Base-by-base conservation (phyloP, 2,888 invertebrate species). In the Calameuta idolon region DNA sequence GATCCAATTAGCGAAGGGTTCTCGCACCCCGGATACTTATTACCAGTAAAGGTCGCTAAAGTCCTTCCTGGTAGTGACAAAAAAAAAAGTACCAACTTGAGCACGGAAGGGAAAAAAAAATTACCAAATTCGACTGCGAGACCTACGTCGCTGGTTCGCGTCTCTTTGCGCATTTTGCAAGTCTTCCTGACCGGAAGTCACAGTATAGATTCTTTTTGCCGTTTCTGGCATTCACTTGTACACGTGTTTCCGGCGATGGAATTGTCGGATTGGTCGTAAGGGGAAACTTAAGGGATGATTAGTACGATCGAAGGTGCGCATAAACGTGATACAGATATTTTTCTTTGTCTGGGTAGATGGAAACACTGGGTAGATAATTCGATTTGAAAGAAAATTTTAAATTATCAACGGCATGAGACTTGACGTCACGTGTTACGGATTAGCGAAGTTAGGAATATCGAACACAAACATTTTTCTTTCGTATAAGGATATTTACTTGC, bases 1-100 rank as follows among this genome's bases (percentile, higher is more conserved):
- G 30, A 69, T 75, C 75, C 69, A 75, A 75, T 75, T 75, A 75
- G 75, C 75, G 75, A 75, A 69, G 12, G 35, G 55, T 55, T 23
- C 55, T 55, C 55, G 55, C 55, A 55, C 55, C 55, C 55, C 55
- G 55, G 55, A 55, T 55, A 55, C 55, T 55, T 55, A 55, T 55
- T 55, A 23, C 55, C 55, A 55, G 55, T 55, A 1, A 55, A 55
- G 23, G 23, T 23, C 55, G 9, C 23, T 55, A 23, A 23, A 23
- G 55, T 55, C 55, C 23, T 55, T 23, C 23, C 23, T 55, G 55
- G 23, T 15, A 55, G 55, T 23, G 23, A 55, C 55, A 55, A 55
- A 55, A 55, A 55, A 5, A 55, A 55, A 55, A 55, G 55, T 55
- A 9, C 55, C 55, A 5, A 9, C 55, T 55, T 55, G 55, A 55